These are phyloP conservation scores for Heliocidaris tuberculata DNA, from an alignment of 35 echinoderm and acorn worm species.

Conservation along the genomic window DNA sequence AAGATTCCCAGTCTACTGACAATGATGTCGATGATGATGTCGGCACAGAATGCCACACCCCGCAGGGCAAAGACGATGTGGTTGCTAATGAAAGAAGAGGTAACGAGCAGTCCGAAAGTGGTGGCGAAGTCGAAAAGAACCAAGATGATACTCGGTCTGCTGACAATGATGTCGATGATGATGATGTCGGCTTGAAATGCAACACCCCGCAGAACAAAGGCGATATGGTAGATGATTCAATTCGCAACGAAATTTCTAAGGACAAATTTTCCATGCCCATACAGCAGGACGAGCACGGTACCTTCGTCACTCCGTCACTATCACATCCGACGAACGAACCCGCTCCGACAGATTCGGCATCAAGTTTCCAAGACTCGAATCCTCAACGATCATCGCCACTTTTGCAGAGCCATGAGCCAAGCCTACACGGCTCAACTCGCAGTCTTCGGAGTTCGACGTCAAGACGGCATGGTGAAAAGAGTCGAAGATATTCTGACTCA, in stretches of 20 bases:
- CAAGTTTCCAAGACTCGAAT: background rate
- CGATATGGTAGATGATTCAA: background rate
- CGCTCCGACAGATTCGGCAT: background rate
- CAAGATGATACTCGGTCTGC: background rate
- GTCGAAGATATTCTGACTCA: background rate
- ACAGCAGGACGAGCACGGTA: background rate
- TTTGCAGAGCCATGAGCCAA: background rate
- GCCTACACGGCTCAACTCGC: background rate
- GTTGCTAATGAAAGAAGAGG: background rate
- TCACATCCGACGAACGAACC: background rate
- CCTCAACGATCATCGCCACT: background rate
- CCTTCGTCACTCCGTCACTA: background rate
- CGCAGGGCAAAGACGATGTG: background rate
- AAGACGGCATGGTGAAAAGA: background rate
- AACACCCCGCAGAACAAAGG: background rate
- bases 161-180: background rate
- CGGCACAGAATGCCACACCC: background rate
- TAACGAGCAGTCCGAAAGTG: background rate
- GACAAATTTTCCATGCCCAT: background rate
- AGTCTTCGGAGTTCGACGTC: background rate
- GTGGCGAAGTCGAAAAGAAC: background rate
- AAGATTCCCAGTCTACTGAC: background rate
- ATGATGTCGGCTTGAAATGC: background rate
- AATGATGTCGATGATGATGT: background rate
- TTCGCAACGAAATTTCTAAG: background rate